Percentiles rank a stretch among this genome's conserved stretches.
Conservation (phyloP, 2,888 invertebrate species). For the Empis livida region DNA sequence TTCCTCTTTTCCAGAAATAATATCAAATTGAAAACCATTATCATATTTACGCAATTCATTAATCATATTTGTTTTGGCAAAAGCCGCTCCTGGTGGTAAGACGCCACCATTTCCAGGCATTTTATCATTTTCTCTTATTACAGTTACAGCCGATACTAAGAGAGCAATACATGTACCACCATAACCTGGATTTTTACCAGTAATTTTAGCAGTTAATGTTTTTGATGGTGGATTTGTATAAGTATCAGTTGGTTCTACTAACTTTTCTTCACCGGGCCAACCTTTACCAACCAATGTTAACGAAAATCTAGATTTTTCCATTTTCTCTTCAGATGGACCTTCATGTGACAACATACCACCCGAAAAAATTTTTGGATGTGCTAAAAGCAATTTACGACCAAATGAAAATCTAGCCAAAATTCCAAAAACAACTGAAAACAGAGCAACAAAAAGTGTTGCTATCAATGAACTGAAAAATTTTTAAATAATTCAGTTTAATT, state of each 20-base stretch:
- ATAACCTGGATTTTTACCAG: constrained; percentile 49
- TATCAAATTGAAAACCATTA: constrained; percentile 59
- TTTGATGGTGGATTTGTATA: constrained; percentile 45
- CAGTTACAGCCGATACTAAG: constrained; percentile 56
- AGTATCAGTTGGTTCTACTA: constrained; percentile 40
- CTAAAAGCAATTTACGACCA: constrained; percentile 51
- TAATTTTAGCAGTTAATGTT: constrained; percentile 50
- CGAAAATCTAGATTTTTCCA: constrained; percentile 48
- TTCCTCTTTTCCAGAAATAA: constrained; percentile 26
- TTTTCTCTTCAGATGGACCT: constrained; percentile 48
- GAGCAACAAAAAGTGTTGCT: constrained; percentile 36
- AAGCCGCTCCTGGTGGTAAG: constrained; percentile 72
- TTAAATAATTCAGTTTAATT: no score
- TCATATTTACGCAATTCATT: constrained; percentile 50
- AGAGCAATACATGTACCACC: constrained; percentile 64
- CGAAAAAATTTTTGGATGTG: constrained; percentile 59
- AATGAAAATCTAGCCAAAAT: constrained; percentile 47
- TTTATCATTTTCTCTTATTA: constrained; percentile 60
- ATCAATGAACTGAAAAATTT: constrained; percentile 37
- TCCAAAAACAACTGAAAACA: constrained; percentile 48
- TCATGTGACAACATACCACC: constrained; percentile 52
- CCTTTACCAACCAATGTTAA: constrained; percentile 65
- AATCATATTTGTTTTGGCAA: constrained; percentile 65
- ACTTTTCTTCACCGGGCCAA: constrained; percentile 51
- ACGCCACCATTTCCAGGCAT: constrained; percentile 76